phyloP scores from a whole-genome alignment of 2,888 invertebrate genomes.

The Drosophila cognata region DNA sequence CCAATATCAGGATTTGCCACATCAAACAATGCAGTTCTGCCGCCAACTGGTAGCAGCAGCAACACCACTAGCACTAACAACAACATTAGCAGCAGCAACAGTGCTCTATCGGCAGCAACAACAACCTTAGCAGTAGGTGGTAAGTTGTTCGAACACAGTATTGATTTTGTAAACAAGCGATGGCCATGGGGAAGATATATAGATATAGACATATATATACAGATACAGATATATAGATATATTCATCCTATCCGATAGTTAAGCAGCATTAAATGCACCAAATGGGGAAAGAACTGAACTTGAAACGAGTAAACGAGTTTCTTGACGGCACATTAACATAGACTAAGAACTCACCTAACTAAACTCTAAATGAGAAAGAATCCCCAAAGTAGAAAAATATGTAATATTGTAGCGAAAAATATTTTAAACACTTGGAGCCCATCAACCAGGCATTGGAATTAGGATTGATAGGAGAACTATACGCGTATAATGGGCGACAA shows the following conservation, averaged over 20 bases:
- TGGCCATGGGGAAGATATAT: background rate
- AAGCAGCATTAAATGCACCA: too few relatives aligned
- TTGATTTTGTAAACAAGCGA: background rate
- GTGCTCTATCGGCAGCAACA: background rate
- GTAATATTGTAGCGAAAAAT: background rate
- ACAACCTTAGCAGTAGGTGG: background rate
- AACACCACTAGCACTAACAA: conserved; percentile 3
- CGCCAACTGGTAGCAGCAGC: background rate
- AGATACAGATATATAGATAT: background rate
- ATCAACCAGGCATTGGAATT: too few relatives aligned
- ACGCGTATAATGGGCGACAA: too few relatives aligned
- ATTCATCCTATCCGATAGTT: too few relatives aligned
- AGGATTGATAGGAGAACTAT: too few relatives aligned
- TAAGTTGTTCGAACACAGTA: background rate
- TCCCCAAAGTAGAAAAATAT: too few relatives aligned
- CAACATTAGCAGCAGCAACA: conserved; percentile 5
- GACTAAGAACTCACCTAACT: too few relatives aligned
- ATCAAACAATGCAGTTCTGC: background rate
- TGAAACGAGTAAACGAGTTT: too few relatives aligned
- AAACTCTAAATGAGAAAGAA: too few relatives aligned
- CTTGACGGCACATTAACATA: too few relatives aligned
- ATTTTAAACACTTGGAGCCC: background rate
- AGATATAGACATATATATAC: background rate
- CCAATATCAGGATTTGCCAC: conserved; percentile 4
- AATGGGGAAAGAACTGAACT: too few relatives aligned